A percentile compares a stretch with the other conserved stretches of the same genome.
phyloP scores from a whole-genome alignment of 2,888 invertebrate species.

The Catocala nupta region DNA sequence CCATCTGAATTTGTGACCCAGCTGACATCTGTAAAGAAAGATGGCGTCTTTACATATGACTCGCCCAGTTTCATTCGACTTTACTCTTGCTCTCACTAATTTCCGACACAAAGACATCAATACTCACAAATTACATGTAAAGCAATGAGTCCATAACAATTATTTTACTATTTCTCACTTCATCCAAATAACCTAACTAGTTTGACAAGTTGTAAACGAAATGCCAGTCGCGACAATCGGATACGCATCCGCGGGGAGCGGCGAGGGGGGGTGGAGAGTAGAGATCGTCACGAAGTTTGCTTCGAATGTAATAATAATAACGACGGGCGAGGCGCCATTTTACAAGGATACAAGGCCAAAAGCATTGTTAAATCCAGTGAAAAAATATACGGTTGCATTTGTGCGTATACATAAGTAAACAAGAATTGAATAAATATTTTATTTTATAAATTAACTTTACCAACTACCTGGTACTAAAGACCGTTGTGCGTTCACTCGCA shows the following conservation, averaged over 20 bases:
- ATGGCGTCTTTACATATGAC: slow-evolving; percentile 88
- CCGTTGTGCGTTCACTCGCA: slow-evolving; percentile 64
- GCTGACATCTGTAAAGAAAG: slow-evolving; percentile 96
- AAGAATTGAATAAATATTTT: slow-evolving; percentile 40
- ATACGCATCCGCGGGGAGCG: slow-evolving; percentile 85
- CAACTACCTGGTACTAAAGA: slow-evolving; percentile 62
- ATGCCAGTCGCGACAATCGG: slow-evolving; percentile 85
- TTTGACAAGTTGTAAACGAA: slow-evolving; percentile 86
- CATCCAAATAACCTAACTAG: slow-evolving; percentile 83
- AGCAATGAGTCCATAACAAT: slow-evolving; percentile 62
- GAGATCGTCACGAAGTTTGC: slow-evolving; percentile 87
- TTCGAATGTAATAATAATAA: slow-evolving; percentile 86
- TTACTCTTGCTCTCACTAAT: slow-evolving; percentile 59
- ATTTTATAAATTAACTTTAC: slow-evolving; percentile 50
- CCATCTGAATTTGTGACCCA: slow-evolving; percentile 99
- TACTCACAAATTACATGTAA: slow-evolving; percentile 71
- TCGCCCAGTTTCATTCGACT: slow-evolving; percentile 74
- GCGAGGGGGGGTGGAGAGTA: slow-evolving; percentile 71
- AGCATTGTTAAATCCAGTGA: slow-evolving; percentile 73
- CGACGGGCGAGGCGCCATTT: slow-evolving; percentile 85
- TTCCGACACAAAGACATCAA: slow-evolving; percentile 52
- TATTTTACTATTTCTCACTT: slow-evolving; percentile 68
- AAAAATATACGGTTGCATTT: slow-evolving; percentile 58
- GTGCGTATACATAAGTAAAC: slow-evolving; percentile 37
- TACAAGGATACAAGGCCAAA: slow-evolving; percentile 86